Evolutionary conservation across 53 echinoderm and acorn worm species (phyloP).

Genomic region (Henricia sp.): DNA sequence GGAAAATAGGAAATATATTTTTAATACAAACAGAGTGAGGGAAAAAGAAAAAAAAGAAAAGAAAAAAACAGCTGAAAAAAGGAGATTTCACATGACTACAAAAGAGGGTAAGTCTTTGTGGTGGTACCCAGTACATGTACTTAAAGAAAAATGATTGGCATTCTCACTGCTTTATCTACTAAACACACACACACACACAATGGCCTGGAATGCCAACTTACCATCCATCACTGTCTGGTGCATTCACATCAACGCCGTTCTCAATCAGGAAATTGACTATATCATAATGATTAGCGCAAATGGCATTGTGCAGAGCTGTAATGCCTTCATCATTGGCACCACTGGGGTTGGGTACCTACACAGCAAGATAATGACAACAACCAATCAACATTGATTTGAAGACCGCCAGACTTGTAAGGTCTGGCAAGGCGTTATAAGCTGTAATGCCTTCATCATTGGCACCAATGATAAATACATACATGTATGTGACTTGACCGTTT

Average conservation of each 20-base stretch:
- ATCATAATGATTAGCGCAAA: slow-evolving; percentile 94
- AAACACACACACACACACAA: not conserved
- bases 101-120: too few species aligned
- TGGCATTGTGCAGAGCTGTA: slow-evolving; percentile 97
- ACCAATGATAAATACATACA: not conserved
- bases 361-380: not conserved
- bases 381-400: too few species aligned
- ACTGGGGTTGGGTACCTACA: slow-evolving; percentile 92
- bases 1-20: too few species aligned
- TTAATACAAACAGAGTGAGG: too few species aligned
- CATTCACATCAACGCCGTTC: slow-evolving; percentile 92
- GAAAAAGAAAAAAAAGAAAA: too few species aligned
- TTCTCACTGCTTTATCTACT: too few species aligned
- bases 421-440: too few species aligned
- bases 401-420: too few species aligned
- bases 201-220: slow-evolving; percentile 38
- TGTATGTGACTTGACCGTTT: not conserved
- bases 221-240: slow-evolving; percentile 98
- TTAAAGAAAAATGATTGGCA: not conserved
- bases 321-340: slow-evolving; percentile 99
- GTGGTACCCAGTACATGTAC: too few species aligned
- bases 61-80: too few species aligned
- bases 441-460: too few species aligned
- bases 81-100: too few species aligned
- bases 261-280: slow-evolving; percentile 96